Evolutionary conservation across 2,797 vertebrate genomes (phyloP), one percentile per base, ranked within the genome.

Genomic region (Sebastolobus altivelis): DNA sequence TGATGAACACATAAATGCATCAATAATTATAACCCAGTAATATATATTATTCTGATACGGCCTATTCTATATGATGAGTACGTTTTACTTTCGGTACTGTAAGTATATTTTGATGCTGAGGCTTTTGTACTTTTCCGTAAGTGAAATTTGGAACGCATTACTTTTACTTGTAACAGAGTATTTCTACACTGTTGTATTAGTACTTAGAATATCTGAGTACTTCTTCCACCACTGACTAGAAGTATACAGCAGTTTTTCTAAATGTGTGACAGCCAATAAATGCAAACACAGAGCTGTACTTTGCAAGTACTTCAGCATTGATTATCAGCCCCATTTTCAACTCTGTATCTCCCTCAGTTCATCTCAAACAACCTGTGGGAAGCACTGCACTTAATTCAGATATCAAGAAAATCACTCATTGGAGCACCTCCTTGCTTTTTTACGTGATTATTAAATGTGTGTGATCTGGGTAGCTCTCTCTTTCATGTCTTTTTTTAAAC

Each of bases 251-350:
- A 55, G 29, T 13, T n/a, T 22, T 46, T 27, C 3, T 5, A 58
- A 60, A 82, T 55, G 18, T 69, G 40, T 59, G 40, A 69, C 35
- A 38, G 14, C 9, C 9, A 52, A 31, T 13, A 71, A 52, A 46
- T 40, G 55, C 29, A 72, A 63, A 35, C n/a, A 52, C 58, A 31
- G 22, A 20, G 29, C 22, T 69, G 5, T 20, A 56, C 25, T 75
- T 69, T 46, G 16, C 6, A 71, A 76, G 58, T 54, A 35, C 43
- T 27, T 54, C 2, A 4, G 4, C 25, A 37, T 13, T 65, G 18
- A n/a, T 70, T 35, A 54, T 55, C 29, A 77, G 6, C 8, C 16
- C 16, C 1, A 16, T 59, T 55, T 67, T 76, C 25, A 74, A 20
- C 52, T 29, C 55, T 54, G 31, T 7, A 27, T 8, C 10, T 1